Base-by-base conservation (phyloP, 2,797 vertebrate genomes). In the Orientallactaga sibirica region DNA sequence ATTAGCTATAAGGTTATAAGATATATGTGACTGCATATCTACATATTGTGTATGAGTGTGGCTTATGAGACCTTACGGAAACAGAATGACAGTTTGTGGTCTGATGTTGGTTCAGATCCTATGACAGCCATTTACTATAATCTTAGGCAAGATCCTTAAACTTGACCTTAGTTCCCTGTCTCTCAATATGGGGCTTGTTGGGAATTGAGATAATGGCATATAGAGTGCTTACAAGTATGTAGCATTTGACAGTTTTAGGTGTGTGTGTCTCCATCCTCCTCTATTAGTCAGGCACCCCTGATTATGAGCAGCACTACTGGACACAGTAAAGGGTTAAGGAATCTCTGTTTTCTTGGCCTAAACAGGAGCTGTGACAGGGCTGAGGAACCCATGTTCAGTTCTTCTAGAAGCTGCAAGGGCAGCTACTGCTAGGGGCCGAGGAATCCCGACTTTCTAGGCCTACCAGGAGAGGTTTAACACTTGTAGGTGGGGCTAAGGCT, bases 151-250 rank as follows among this genome's bases (percentile, higher is more conserved):
- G 29, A 67, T 76, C 18, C 33, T 52, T 33, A 84, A 88, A 79
- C 16, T 76, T 64, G 55, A 71, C 11, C 25, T 83, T 24, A n/a
- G 7, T 92, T 90, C 85, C n/a, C 76, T 58, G 55, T 83, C 25
- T 91, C 67, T 89, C 79, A 80, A 93, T 88, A 87, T 58, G 7
- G 15, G 71, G 9, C 6, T 80, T 71, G 25, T 77, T 76, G 24
- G 19, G 64, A 90, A 87, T 18, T 37, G 25, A 81, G 27, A 37
- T 10, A 43, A 73, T 62, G 29, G 14, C 22, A 82, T 22, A 81
- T 11, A 58, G 66, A 87, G 58, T 55, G 76, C 73, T 76, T 70
- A 80, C 24, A 48, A 85, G 5, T 71, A 11, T 78, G 3, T 29
- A 68, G 41, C 12, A 61, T 55, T 74, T 75, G 81, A 55, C 12